phyloP scores from a whole-genome alignment of 2,797 vertebrate genomes.

The Melanotaenia trifasciata region DNA sequence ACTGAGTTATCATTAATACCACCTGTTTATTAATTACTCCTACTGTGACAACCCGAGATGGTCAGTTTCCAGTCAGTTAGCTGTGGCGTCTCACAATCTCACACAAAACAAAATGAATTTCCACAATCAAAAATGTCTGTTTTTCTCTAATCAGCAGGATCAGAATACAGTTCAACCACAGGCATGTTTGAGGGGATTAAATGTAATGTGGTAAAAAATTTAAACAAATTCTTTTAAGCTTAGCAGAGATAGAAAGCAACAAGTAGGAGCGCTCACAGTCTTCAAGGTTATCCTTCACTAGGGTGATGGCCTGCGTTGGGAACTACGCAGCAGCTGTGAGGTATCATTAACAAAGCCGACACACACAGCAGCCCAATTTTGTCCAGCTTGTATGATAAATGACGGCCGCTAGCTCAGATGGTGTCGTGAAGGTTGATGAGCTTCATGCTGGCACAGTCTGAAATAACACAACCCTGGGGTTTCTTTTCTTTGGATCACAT shows the following conservation, averaged over 20 bases:
- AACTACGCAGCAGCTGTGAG: constrained; percentile 36
- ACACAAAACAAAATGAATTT: background rate
- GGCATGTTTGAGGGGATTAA: background rate
- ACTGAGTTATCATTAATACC: constrained; percentile 7
- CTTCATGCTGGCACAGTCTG: constrained; percentile 39
- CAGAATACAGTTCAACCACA: background rate
- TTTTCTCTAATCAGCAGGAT: background rate
- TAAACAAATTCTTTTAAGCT: constrained; percentile 8
- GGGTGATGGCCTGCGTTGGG: constrained; percentile 50
- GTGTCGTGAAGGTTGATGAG: constrained; percentile 64
- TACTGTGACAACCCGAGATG: constrained; percentile 3
- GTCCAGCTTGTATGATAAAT: constrained; percentile 48
- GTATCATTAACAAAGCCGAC: constrained; percentile 49
- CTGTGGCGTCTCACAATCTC: background rate
- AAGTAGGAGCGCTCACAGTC: constrained; percentile 3
- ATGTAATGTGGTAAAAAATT: background rate
- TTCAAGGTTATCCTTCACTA: constrained; percentile 36
- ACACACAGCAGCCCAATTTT: constrained; percentile 34
- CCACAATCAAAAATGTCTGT: background rate
- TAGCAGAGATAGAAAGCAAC: background rate
- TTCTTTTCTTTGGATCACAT: constrained; percentile 21
- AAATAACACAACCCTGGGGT: constrained; percentile 33
- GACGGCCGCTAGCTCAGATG: constrained; percentile 28
- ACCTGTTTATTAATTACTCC: background rate
- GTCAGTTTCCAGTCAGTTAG: too few relatives aligned